phyloP scores from a whole-genome alignment of 2,888 invertebrate species.

The Auanema sp. region DNA sequence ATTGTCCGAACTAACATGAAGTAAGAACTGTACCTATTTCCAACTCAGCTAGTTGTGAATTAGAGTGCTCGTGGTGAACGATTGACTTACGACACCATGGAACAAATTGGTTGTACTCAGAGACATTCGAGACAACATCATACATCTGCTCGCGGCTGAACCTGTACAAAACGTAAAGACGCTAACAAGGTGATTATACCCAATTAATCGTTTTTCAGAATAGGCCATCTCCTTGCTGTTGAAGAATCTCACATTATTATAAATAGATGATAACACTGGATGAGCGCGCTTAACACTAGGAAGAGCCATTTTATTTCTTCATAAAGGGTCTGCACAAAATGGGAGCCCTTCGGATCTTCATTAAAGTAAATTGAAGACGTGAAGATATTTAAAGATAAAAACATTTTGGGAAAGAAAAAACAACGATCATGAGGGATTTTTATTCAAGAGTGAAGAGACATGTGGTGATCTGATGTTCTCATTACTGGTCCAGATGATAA shows the following conservation, averaged over 20 bases:
- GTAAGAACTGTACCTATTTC: slow-evolving; percentile 33
- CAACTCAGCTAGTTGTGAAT: slow-evolving; percentile 42
- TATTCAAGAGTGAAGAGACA: too few species aligned
- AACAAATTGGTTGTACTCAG: slow-evolving; percentile 55
- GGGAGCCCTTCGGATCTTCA: background rate
- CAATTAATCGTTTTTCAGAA: slow-evolving; percentile 49
- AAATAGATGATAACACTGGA: background rate
- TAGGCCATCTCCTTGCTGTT: slow-evolving; percentile 42
- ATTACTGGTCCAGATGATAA: too few species aligned
- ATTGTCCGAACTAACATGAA: background rate
- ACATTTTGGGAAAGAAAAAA: too few species aligned
- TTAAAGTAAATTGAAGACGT: too few species aligned
- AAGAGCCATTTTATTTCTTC: background rate
- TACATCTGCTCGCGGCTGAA: slow-evolving; percentile 58
- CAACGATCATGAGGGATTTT: too few species aligned
- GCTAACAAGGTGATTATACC: slow-evolving; percentile 26
- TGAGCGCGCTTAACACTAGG: background rate
- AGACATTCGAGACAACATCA: slow-evolving; percentile 52
- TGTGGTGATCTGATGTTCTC: too few species aligned
- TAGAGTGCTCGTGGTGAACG: slow-evolving; percentile 29
- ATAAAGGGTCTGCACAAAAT: background rate
- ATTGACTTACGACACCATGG: slow-evolving; percentile 53
- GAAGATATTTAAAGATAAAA: too few species aligned
- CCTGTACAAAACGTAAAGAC: slow-evolving; percentile 25
- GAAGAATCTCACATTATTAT: slow-evolving; percentile 6